Conservation (phyloP, 2,888 invertebrate genomes). For the Eupithecia insigniata region DNA sequence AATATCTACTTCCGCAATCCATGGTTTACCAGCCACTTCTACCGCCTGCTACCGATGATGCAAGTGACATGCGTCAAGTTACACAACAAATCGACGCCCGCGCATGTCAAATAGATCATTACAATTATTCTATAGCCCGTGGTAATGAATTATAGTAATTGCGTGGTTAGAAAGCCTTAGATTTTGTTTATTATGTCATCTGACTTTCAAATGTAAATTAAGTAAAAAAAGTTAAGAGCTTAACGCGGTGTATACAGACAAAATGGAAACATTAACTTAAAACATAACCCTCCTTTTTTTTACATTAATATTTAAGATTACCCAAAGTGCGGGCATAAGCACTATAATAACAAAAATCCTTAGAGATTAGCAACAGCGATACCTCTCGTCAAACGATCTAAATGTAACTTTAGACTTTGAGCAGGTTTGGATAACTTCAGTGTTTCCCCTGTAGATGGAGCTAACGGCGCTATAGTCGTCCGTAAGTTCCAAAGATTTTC, state of each 20-base stretch:
- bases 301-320: too few relatives aligned
- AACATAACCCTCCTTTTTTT: too few relatives aligned
- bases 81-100: slow-evolving; percentile 12
- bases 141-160: slow-evolving; percentile 26
- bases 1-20: background rate
- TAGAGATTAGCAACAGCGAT: too few relatives aligned
- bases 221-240: background rate
- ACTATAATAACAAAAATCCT: too few relatives aligned
- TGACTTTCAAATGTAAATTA: slow-evolving; percentile 19
- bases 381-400: too few relatives aligned
- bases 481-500: too few relatives aligned
- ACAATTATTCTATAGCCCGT: slow-evolving; percentile 18
- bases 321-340: too few relatives aligned
- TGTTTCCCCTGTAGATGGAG: too few relatives aligned
- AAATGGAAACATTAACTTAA: background rate
- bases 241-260: background rate
- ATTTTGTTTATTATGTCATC: slow-evolving; percentile 17
- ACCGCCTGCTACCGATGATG: background rate
- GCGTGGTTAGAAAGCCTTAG: slow-evolving; percentile 17
- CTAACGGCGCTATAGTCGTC: too few relatives aligned
- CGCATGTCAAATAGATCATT: slow-evolving; percentile 27
- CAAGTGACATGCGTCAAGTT: slow-evolving; percentile 6
- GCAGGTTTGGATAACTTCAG: too few relatives aligned
- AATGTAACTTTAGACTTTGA: too few relatives aligned
- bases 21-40: background rate